Percentiles rank a stretch among this genome's conserved stretches.
Conservation (phyloP, 1,140 invertebrate species). For the Sycophila sp. region DNA sequence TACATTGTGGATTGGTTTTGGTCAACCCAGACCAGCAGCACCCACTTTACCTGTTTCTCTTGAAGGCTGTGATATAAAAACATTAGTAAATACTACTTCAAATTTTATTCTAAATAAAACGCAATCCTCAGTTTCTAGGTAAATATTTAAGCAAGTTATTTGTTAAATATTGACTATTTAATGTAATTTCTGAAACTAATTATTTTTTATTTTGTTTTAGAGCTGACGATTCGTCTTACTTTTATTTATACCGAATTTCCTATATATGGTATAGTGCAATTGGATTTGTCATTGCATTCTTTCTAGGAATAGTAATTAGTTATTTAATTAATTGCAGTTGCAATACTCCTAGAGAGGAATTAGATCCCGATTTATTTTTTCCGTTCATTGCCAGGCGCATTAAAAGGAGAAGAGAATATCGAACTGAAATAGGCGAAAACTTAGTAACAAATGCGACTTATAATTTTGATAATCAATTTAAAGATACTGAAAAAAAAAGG, state of each 20-base stretch:
- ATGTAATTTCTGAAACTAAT: conserved; percentile 10
- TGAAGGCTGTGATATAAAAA: conserved; percentile 38
- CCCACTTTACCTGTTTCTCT: conserved; percentile 39
- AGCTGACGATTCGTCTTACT: conserved; percentile 40
- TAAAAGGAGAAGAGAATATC: conserved; percentile 11
- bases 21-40: conserved; percentile 74
- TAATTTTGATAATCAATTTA: conserved; percentile 10
- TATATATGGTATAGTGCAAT: conserved; percentile 88
- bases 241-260: conserved; percentile 77
- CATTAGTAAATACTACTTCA: background rate
- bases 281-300: conserved; percentile 73
- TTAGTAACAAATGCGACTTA: conserved; percentile 8
- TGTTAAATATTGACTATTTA: background rate
- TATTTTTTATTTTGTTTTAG: conserved; percentile 43
- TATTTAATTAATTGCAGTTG: conserved; percentile 3
- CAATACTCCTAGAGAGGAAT: background rate
- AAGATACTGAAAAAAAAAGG: background rate
- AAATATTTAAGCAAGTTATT: background rate
- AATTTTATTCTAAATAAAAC: background rate
- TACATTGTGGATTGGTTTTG: conserved; percentile 88
- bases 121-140: background rate
- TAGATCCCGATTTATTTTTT: conserved; percentile 43
- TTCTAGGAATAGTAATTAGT: conserved; percentile 72
- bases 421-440: conserved; percentile 10
- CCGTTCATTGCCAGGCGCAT: conserved; percentile 35